Evolutionary conservation across 2,888 invertebrate genomes (phyloP).

Genomic region (Lepidonotus clava): DNA sequence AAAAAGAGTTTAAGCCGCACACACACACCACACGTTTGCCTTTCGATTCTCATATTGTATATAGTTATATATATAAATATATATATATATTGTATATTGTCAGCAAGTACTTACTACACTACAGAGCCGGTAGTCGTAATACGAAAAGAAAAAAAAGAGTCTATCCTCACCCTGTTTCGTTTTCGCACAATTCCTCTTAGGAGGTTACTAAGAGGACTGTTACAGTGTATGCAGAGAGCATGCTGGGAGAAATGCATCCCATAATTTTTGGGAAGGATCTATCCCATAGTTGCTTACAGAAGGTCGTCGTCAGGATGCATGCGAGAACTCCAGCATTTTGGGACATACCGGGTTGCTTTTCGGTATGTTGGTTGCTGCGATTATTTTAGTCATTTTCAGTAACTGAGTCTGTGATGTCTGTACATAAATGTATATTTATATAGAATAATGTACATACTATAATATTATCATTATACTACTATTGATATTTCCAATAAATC

Average conservation of each 20-base stretch:
- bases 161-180: neutral
- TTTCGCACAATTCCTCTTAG: constrained; percentile 38
- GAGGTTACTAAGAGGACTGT: neutral
- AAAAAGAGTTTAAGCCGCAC: neutral
- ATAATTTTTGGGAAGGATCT: neutral
- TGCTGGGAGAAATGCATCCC: neutral
- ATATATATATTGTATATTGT: constrained; percentile 22
- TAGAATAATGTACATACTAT: constrained; percentile 56
- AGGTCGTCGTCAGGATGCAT: neutral
- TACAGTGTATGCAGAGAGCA: constrained; percentile 1
- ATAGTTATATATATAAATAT: constrained; percentile 12
- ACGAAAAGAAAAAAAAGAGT: neutral
- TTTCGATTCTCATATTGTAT: constrained; percentile 35
- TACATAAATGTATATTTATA: constrained; percentile 59
- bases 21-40: constrained; percentile 30
- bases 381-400: constrained; percentile 56
- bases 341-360: neutral
- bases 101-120: constrained; percentile 34
- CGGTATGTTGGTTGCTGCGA: constrained; percentile 39
- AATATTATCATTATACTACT: constrained; percentile 57
- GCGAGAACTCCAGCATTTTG: constrained; percentile 15
- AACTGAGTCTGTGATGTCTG: constrained; percentile 58
- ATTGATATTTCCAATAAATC: constrained; percentile 53
- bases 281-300: constrained; percentile 31
- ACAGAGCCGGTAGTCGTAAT: constrained; percentile 16